phyloP scores from a whole-genome alignment of 2,888 invertebrate genomes.

The Sceliomorpha sp. region DNA sequence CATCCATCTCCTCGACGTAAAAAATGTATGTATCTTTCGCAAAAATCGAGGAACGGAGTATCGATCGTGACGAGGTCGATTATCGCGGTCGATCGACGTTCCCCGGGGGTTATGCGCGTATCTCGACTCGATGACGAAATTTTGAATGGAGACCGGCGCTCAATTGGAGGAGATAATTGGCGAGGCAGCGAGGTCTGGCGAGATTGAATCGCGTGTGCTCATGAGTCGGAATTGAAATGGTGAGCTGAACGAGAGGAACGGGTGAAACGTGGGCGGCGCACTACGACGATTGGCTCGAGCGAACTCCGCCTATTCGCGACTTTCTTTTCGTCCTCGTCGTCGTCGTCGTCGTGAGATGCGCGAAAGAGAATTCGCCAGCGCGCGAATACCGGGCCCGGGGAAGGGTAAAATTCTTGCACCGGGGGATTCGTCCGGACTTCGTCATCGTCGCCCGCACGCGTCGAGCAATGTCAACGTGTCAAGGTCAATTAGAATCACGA shows the following conservation, averaged over 20 bases:
- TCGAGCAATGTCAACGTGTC: constrained; percentile 39
- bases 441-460: constrained; percentile 1
- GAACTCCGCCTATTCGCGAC: constrained; percentile 77
- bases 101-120: too few relatives aligned
- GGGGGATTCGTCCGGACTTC: too few relatives aligned
- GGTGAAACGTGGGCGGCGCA: constrained; percentile 75
- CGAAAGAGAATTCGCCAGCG: constrained; percentile 38
- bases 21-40: too few relatives aligned
- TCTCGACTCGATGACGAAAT: constrained; percentile 5
- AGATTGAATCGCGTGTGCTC: constrained; percentile 48
- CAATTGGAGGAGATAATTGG: constrained; percentile 28
- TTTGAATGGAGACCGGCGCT: constrained; percentile 37
- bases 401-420: too few relatives aligned
- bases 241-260: constrained; percentile 68
- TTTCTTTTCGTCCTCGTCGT: constrained; percentile 67
- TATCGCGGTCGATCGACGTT: too few relatives aligned
- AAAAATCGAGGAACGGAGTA: too few relatives aligned
- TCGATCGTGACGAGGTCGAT: too few relatives aligned
- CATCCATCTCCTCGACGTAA: too few relatives aligned
- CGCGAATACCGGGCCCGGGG: not conserved
- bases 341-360: not conserved
- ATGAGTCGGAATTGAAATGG: constrained; percentile 50
- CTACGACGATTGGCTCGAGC: constrained; percentile 74
- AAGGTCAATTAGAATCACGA: constrained; percentile 23
- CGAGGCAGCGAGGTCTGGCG: constrained; percentile 21